Percentiles rank a stretch among this genome's conserved stretches.
These are phyloP conservation scores for Pristis pectinata DNA, from an alignment of 2,797 vertebrate species.

Conservation along the genomic window DNA sequence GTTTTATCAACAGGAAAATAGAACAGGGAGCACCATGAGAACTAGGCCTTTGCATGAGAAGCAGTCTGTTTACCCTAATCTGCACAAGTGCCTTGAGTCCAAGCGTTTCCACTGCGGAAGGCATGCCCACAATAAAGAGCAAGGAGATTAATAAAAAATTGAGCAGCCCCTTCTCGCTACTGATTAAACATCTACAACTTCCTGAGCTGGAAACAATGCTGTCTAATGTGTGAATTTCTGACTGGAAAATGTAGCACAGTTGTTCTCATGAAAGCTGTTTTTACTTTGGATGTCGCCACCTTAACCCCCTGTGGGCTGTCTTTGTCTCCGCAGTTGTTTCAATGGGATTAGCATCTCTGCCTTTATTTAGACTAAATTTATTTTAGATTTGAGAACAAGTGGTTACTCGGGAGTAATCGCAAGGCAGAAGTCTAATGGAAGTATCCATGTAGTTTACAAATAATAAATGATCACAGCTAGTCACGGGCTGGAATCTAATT, in stretches of 20 bases:
- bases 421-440: background rate
- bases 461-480: background rate
- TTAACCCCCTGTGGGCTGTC: background rate
- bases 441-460: background rate
- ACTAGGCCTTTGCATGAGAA: background rate
- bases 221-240: background rate
- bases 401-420: background rate
- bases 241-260: background rate
- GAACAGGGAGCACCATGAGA: background rate
- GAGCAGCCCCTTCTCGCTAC: background rate
- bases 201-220: conserved; percentile 19
- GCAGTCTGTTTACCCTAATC: background rate
- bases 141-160: conserved; percentile 4
- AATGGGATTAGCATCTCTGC: background rate
- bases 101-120: conserved; percentile 7
- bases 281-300: conserved; percentile 3
- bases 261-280: conserved; percentile 24
- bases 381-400: background rate
- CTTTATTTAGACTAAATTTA: background rate
- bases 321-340: background rate
- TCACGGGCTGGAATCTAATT: background rate
- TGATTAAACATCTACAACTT: conserved; percentile 34
- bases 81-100: no score
- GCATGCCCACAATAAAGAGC: background rate
- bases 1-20: conserved; percentile 30